Base-by-base conservation (phyloP, 2,113 vertebrate species). In the Puma concolor region DNA sequence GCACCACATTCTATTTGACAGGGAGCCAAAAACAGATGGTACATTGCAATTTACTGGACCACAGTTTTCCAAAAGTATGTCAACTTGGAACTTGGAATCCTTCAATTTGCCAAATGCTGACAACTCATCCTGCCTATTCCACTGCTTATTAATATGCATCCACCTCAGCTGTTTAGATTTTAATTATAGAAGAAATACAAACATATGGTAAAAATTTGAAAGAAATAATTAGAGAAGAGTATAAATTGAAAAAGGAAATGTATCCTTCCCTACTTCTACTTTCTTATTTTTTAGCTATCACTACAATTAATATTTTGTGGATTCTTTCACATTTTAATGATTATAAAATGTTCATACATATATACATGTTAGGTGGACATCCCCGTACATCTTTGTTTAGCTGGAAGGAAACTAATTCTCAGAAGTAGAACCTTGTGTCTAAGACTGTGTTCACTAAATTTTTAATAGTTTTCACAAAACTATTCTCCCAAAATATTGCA, bases 21-120 rank as follows among this genome's bases (percentile, higher is more conserved):
- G 44, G 85, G 82, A 91, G 33, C 72, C 82, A 29, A 85, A 93
- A 80, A 38, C 97, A 97, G 97, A 95, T 96, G 97, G 96, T n/a
- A 23, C 33, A 25, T 67, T 44, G 93, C 66, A 77, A 81, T 90
- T 54, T 66, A 19, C 94, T 72, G 97, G 96, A 98, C 94, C 33
- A 2, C n/a, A 21, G 44, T 79, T 79, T 38, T 63, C 85, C 36
- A 19, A 36, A 88, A 94, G n/a, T 31, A 13, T 7, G 6, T 76
- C 57, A 13, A 31, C 44, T 88, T 60, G 31, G 71, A 88, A 41
- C 79, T 63, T 48, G 17, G 44, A 85, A 54, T 33, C 44, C 71
- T 90, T 54, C 60, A 48, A 64, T 50, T 86, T 86, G 90, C 82
- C 67, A 52, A 48, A 33, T 16, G 27, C n/a, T 57, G 54, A 76